A percentile compares a stretch with the other conserved stretches of the same genome.
Evolutionary conservation across 2,113 vertebrate genomes (phyloP).

Genomic region (Clupea harengus): DNA sequence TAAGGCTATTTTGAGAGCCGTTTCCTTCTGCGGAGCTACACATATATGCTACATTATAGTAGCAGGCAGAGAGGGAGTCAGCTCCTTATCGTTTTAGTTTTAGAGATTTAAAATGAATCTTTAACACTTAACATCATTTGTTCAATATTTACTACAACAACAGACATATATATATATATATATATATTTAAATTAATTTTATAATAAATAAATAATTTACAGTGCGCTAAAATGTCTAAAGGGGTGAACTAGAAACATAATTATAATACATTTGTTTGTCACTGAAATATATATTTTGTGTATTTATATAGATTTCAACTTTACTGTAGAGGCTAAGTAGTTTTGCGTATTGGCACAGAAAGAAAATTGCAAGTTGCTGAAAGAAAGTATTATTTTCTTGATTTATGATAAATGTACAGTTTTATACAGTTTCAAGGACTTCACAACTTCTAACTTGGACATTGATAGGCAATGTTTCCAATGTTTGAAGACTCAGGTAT

Average conservation of each 20-base stretch:
- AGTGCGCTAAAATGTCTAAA: neutral
- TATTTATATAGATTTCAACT: neutral
- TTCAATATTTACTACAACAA: no score
- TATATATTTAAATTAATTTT: neutral
- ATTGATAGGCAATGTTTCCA: slow-evolving; percentile 6
- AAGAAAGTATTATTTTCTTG: neutral
- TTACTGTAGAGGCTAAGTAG: neutral
- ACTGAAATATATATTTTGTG: neutral
- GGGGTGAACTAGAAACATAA: neutral
- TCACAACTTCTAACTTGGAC: neutral
- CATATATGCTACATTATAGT: slow-evolving; percentile 10
- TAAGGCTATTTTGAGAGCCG: neutral
- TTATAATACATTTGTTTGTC: no score
- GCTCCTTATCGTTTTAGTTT: neutral
- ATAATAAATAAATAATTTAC: neutral
- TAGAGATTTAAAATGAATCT: no score
- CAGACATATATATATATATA: neutral
- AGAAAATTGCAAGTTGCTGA: neutral
- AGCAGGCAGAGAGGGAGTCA: neutral
- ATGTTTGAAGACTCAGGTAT: slow-evolving; percentile 12
- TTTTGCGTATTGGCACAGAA: neutral
- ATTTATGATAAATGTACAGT: neutral
- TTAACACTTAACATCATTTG: no score
- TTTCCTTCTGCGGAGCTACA: neutral
- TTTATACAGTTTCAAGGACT: neutral